These are phyloP conservation scores for Tangara arthus DNA, from an alignment of 2,797 vertebrate genomes.

Conservation along the genomic window DNA sequence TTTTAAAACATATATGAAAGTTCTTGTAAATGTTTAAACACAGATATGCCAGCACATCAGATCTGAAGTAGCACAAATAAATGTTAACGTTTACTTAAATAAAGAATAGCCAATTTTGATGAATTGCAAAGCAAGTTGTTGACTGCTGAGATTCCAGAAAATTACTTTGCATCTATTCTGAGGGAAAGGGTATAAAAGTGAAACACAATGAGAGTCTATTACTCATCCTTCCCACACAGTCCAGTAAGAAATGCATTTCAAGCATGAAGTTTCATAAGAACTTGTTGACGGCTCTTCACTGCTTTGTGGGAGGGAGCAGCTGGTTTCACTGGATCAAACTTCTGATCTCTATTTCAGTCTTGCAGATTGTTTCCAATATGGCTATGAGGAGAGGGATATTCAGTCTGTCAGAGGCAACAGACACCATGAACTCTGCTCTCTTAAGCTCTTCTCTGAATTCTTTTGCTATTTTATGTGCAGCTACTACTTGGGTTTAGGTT, in stretches of 20 bases:
- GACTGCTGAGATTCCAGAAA: background rate
- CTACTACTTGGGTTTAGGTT: background rate
- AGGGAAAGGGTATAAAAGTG: background rate
- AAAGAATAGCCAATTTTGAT: background rate
- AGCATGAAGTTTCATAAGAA: background rate
- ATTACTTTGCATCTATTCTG: background rate
- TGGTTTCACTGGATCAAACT: background rate
- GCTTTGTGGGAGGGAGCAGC: background rate
- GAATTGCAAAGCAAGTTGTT: background rate
- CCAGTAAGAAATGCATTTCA: background rate
- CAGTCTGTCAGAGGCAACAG: background rate
- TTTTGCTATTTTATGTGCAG: background rate
- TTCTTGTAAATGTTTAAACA: slow-evolving; percentile 3
- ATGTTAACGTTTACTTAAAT: background rate
- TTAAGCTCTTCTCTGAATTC: background rate
- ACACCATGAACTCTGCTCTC: background rate
- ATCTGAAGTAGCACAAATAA: background rate
- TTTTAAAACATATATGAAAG: background rate
- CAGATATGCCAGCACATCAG: background rate
- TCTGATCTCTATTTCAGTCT: background rate
- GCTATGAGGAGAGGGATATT: background rate
- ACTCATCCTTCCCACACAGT: background rate
- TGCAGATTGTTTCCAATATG: background rate
- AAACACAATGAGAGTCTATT: background rate
- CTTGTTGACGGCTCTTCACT: background rate